Base-by-base conservation (phyloP, 2,888 invertebrate species). In the Dichetophora obliterata region DNA sequence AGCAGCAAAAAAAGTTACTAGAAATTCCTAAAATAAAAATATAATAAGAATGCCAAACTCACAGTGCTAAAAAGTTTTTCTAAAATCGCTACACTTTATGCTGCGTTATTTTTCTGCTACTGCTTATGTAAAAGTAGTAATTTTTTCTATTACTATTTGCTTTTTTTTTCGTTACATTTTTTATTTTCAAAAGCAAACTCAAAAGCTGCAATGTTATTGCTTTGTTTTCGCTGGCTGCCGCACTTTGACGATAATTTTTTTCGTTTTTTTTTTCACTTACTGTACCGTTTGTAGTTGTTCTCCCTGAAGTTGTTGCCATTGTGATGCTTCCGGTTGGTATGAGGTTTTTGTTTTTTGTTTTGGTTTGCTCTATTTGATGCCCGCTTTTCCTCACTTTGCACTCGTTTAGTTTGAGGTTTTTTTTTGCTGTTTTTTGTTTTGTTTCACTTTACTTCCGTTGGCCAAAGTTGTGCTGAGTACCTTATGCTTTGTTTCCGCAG, bases 401-500 rank as follows among this genome's bases (percentile, higher is more conserved):
- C 50, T 50, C 27, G 50, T 27, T 69, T 69, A 68, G 50, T 43
- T 50, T 50, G 9, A 8, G 27, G 24, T 50, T 37, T 59, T 43
- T 71, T 22, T 37, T 68, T 22, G 8, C 5, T 22, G 48, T 34
- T 65, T 34, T 70, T 27, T n/a, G 27, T 37, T 11, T 43, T 27
- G 50, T 68, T 68, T 50, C 50, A 19, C 24, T 68, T 57, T 14
- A 34, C 24, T 71, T 57, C 59, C 59, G 71, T 71, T 71, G n/a
- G 52, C 24, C 16, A 27, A 50, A 52, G 19, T 52, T 52, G 68
- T 27, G 50, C 27, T 31, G 37, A 61, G 63, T 69, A 69, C 70
- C 70, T 48, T 70, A 70, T 65, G 70, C 63, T 52, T 66, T 72
- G 66, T 52, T 54, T 75, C 61, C 68, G 75, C 61, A 19, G 48